These are phyloP conservation scores for Drosophila stalkeri DNA, from an alignment of 2,888 invertebrate species.

Conservation along the genomic window DNA sequence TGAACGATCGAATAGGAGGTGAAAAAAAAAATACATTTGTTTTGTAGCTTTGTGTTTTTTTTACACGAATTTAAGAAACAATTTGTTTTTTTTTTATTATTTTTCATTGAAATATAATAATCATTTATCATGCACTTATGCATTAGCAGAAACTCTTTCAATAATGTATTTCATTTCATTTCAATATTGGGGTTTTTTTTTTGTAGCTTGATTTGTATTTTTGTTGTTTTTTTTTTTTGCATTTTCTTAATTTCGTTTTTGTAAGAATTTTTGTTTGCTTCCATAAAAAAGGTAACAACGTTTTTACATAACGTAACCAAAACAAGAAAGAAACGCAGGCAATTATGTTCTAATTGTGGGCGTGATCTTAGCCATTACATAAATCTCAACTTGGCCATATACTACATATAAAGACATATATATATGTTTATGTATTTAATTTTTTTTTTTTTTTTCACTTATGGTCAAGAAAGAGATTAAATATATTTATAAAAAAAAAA, in stretches of 20 bases:
- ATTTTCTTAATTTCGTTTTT: slow-evolving; percentile 23
- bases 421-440: slow-evolving; percentile 30
- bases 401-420: slow-evolving; percentile 34
- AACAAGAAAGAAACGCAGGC: slow-evolving; percentile 59
- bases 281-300: slow-evolving; percentile 71
- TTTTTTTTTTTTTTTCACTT: slow-evolving; percentile 33
- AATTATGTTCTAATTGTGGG: slow-evolving; percentile 60
- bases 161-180: slow-evolving; percentile 56
- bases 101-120: slow-evolving; percentile 82
- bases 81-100: slow-evolving; percentile 75
- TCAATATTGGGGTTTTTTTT: slow-evolving; percentile 38
- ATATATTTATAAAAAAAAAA: slow-evolving; percentile 32
- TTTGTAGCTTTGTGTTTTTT: slow-evolving; percentile 73
- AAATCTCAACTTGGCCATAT: slow-evolving; percentile 66
- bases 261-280: slow-evolving; percentile 33
- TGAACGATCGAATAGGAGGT: slow-evolving; percentile 9
- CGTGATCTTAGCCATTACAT: slow-evolving; percentile 44
- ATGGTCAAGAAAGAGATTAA: slow-evolving; percentile 39
- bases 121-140: slow-evolving; percentile 72
- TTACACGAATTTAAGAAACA: slow-evolving; percentile 82
- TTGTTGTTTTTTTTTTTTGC: slow-evolving; percentile 1
- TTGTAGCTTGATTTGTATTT: slow-evolving; percentile 8
- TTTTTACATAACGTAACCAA: slow-evolving; percentile 72
- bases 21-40: slow-evolving; percentile 13
- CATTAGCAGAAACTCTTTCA: slow-evolving; percentile 69